Base-by-base conservation (phyloP, 2,888 invertebrate species). In the Polymixis lichenea region DNA sequence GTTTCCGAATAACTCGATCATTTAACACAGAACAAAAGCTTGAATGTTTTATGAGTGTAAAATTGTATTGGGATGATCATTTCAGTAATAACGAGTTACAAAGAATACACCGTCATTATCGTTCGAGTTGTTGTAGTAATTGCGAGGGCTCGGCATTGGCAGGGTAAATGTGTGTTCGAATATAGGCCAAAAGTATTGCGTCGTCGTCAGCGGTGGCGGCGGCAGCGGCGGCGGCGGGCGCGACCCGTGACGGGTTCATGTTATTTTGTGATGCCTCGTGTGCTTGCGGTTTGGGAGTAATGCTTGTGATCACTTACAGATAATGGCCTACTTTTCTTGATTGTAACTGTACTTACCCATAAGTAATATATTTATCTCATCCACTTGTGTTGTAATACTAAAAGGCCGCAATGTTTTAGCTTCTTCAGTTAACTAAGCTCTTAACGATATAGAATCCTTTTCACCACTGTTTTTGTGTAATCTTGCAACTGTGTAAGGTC, bases 181-280 rank as follows among this genome's bases (percentile, higher is more conserved):
- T 94, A 91, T 95, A 94, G 95, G 95, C 89, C 94, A 94, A 90
- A 93, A 92, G 92, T 92, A 93, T 90, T 93, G 90, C 91, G 88
- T 89, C 87, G 86, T 78, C 67, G 66, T 58, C 61, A 28, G n/a
- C 13, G 71, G 38, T 38, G 62, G 49, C 65, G 77, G 53, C 76
- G 38, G 65, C 60, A 64, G 38, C 51, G 62, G 49, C 65, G 77
- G 53, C 76, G 38, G 65, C 60, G 67, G 71, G 76, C 71, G 90
- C 87, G 89, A 91, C 89, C 91, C 90, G 90, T 90, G 91, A 91
- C 90, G 91, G 89, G 92, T 93, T 94, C 93, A 94, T 93, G 94
- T 93, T 95, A 96, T 95, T 95, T 93, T 91, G 93, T 93, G 92
- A 93, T 91, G 90, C 89, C 90, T 92, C 92, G 91, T 91, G 90